Conservation (phyloP, 1,140 invertebrate species). For the Euwallacea similis region DNA sequence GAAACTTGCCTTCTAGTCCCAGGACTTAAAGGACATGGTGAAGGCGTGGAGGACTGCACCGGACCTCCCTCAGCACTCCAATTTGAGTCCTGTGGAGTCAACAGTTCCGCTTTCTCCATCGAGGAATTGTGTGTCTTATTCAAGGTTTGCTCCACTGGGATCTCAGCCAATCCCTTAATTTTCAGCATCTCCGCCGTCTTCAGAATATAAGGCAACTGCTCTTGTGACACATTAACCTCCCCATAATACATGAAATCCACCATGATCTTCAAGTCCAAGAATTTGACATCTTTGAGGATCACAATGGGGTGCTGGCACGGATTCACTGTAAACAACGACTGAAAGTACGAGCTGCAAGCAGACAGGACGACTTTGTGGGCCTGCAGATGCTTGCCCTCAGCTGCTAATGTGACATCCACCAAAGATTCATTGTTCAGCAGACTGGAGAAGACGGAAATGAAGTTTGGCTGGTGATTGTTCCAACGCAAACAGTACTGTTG, state of each 20-base stretch:
- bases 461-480: conserved; percentile 89
- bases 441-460: conserved; percentile 81
- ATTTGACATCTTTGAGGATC: conserved; percentile 86
- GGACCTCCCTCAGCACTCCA: conserved; percentile 54
- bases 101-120: conserved; percentile 55
- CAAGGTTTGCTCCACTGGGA: conserved; percentile 71
- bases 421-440: conserved; percentile 78
- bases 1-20: conserved; percentile 47
- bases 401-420: conserved; percentile 85
- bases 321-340: conserved; percentile 78
- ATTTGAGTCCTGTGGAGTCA: conserved; percentile 56
- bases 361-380: conserved; percentile 86
- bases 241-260: conserved; percentile 93
- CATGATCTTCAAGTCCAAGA: conserved; percentile 81
- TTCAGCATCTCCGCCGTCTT: conserved; percentile 86
- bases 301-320: conserved; percentile 89
- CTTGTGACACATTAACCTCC: conserved; percentile 87
- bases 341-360: conserved; percentile 85
- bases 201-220: conserved; percentile 81
- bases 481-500: conserved; percentile 86
- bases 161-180: conserved; percentile 84
- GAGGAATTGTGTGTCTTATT: conserved; percentile 63
- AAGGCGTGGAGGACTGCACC: conserved; percentile 56
- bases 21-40: conserved; percentile 52
- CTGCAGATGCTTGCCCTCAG: conserved; percentile 79